phyloP scores from a whole-genome alignment of 1,140 invertebrate species.

The Apis cerana region DNA sequence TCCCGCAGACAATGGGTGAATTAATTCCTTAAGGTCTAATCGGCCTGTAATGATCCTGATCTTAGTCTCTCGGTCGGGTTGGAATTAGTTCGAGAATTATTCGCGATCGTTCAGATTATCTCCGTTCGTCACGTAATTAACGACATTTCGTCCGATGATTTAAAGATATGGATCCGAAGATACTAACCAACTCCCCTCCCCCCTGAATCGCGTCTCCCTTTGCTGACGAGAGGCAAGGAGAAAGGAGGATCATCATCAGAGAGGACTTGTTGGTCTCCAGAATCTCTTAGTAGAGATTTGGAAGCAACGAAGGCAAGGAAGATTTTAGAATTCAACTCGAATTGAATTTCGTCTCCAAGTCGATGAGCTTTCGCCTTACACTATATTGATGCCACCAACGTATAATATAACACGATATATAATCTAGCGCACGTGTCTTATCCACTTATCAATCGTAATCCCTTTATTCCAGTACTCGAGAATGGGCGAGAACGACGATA shows the following conservation, averaged over 20 bases:
- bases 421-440: conserved; percentile 37
- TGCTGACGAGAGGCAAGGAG: conserved; percentile 13
- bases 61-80: conserved; percentile 41
- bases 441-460: conserved; percentile 33
- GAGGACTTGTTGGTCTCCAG: not conserved
- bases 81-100: conserved; percentile 59
- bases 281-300: not conserved
- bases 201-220: conserved; percentile 14
- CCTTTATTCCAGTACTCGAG: conserved; percentile 12
- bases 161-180: conserved; percentile 45
- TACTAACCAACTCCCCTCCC: not conserved
- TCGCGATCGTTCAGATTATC: conserved; percentile 46
- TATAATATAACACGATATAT: conserved; percentile 1
- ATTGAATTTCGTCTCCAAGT: no score
- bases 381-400: not conserved
- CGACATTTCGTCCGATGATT: conserved; percentile 60
- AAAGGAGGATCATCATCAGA: not conserved
- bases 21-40: conserved; percentile 76
- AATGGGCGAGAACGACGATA: conserved; percentile 2
- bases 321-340: no score
- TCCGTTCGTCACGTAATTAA: conserved; percentile 63
- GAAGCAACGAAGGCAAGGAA: not conserved
- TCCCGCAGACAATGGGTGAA: conserved; percentile 74
- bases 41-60: conserved; percentile 74
- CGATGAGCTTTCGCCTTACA: no score